Conservation (phyloP, 2,113 vertebrate genomes). For the Daubentonia madagascariensis region DNA sequence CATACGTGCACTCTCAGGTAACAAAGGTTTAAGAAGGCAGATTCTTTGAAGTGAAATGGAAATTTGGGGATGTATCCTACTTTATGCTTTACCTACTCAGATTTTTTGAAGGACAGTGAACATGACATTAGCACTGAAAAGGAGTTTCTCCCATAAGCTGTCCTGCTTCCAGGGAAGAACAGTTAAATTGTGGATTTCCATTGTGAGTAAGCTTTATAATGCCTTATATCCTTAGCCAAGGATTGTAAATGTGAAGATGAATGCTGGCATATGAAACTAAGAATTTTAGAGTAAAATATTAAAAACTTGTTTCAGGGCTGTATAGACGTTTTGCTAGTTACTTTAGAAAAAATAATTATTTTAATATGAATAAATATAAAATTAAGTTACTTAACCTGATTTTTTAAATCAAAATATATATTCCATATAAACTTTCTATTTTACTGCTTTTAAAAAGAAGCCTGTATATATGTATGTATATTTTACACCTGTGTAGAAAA, state of each 20-base stretch:
- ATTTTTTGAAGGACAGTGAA: neutral
- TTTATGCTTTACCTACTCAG: neutral
- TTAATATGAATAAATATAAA: neutral
- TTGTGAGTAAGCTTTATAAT: neutral
- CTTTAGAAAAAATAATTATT: neutral
- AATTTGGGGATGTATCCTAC: neutral
- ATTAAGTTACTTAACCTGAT: neutral
- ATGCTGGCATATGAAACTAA: neutral
- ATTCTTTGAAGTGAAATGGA: neutral
- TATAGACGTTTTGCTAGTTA: neutral
- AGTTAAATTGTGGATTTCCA: neutral
- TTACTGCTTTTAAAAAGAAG: neutral
- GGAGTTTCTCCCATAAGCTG: neutral
- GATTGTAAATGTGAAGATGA: neutral
- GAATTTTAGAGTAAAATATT: neutral
- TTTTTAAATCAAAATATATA: constrained; percentile 16
- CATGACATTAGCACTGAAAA: neutral
- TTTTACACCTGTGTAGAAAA: neutral
- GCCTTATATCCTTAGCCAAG: neutral
- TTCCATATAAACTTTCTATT: neutral
- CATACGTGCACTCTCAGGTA: neutral
- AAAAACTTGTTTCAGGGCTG: neutral
- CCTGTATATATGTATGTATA: neutral
- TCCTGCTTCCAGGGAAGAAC: neutral
- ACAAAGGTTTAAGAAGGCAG: neutral